Base-by-base conservation (phyloP, 2,113 vertebrate species). In the Callipepla californica region DNA sequence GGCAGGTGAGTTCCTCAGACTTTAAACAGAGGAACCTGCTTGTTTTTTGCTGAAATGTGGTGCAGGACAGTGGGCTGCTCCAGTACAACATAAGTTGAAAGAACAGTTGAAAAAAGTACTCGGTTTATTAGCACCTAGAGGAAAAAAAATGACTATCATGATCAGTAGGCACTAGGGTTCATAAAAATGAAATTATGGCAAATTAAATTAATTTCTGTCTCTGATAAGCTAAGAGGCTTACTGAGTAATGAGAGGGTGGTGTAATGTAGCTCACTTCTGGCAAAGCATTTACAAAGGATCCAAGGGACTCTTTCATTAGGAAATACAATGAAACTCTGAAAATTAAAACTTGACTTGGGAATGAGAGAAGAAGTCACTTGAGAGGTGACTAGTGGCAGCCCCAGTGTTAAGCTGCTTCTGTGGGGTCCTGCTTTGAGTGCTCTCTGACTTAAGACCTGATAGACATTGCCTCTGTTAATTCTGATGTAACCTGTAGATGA, bases 171-270 rank as follows among this genome's bases (percentile, higher is more conserved):
- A 83, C 36, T 5, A 59, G 80, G 36, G 62, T 80, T 94, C 83
- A 57, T 92, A 77, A 74, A 53, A 87, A 87, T 26, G 68, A 91
- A 94, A 81, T 96, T 32, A 85, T 16, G 34, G 36, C 3, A 10
- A 96, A 93, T 89, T 61, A 87, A 93, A 93, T 90, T 89, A 90
- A 83, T 94, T 92, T 95, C 65, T 94, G 57, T 58, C 89, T 85
- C 58, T 94, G 72, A 48, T 78, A 95, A 94, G 66, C 79, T 92
- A 90, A 93, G 80, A 95, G 34, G 74, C 69, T 97, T 94, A 83
- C 11, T 40, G 79, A 51, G 23, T 94, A 78, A 94, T 90, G 87
- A 87, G 53, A 80, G 47, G 59, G 68, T 73, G 57, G 66, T 92
- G 77, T 69, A 75, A 79, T 81, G 55, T 13, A 55, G 40, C 34